Percentiles rank a stretch among this genome's conserved stretches.
These are phyloP conservation scores for Tineola bisselliella DNA, from an alignment of 2,888 invertebrate genomes.

Conservation along the genomic window DNA sequence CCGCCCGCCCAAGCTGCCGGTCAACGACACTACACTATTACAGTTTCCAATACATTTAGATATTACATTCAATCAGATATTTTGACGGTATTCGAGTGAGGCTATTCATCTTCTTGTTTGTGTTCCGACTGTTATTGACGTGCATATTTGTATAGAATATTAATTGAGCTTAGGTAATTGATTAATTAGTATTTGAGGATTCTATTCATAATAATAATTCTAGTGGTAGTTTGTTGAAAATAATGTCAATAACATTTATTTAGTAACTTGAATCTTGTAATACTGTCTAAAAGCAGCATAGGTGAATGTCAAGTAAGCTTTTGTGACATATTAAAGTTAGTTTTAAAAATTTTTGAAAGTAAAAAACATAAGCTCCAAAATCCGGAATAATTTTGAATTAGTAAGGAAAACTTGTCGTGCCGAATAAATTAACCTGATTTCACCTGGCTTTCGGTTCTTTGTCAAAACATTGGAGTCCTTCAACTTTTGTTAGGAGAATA, in stretches of 20 bases:
- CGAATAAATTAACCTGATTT: conserved; percentile 14
- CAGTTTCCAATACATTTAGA: conserved; percentile 26
- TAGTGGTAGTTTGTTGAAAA: too few species aligned
- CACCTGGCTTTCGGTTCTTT: conserved; percentile 9
- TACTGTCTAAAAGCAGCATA: too few species aligned
- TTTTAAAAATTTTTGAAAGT: neutral
- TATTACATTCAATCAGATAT: neutral
- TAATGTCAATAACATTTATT: too few species aligned
- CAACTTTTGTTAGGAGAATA: conserved; percentile 14
- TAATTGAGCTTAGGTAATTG: neutral
- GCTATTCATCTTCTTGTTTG: neutral
- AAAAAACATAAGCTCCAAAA: neutral
- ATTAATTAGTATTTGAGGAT: neutral
- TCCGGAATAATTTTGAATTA: conserved; percentile 10
- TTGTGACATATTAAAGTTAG: neutral
- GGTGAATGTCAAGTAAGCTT: too few species aligned
- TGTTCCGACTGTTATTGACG: neutral
- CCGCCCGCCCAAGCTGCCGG: conserved; percentile 23
- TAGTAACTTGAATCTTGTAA: too few species aligned
- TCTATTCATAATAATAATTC: too few species aligned
- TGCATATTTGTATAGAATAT: neutral
- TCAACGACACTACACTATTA: conserved; percentile 49
- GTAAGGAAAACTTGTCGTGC: conserved; percentile 7
- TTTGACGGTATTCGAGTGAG: neutral
- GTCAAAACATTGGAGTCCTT: conserved; percentile 10